Evolutionary conservation across 2,888 invertebrate genomes (phyloP).

Genomic region (Drosophila rubida): DNA sequence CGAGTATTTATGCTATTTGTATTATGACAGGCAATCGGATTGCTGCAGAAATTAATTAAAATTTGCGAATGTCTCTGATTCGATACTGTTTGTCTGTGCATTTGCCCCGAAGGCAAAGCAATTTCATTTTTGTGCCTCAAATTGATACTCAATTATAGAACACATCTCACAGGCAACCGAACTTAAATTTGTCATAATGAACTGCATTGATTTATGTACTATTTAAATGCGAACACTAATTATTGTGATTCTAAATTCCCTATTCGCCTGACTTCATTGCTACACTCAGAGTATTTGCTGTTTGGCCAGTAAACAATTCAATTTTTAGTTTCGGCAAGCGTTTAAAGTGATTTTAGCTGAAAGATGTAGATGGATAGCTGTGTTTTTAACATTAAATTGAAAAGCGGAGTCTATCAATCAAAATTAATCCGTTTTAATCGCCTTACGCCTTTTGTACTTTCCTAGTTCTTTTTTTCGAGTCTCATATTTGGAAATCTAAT

Average conservation of each 20-base stretch:
- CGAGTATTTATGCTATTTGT: conserved; percentile 52
- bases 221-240: conserved; percentile 9
- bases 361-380: background rate
- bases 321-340: background rate
- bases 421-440: background rate
- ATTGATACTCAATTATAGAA: conserved; percentile 2
- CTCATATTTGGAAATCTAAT: conserved; percentile 21
- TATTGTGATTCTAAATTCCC: background rate
- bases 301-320: background rate
- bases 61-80: conserved; percentile 46
- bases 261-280: conserved; percentile 4
- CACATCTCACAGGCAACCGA: conserved; percentile 13
- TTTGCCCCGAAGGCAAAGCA: conserved; percentile 32
- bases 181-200: conserved; percentile 8
- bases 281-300: background rate
- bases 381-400: background rate
- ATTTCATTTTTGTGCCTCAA: conserved; percentile 3
- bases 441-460: background rate
- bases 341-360: background rate
- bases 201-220: conserved; percentile 2
- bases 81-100: conserved; percentile 10
- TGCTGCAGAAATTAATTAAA: conserved; percentile 74
- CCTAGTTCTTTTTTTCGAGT: background rate
- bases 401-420: background rate
- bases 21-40: conserved; percentile 67